A percentile compares a stretch with the other conserved stretches of the same genome.
Evolutionary conservation across 2,797 vertebrate genomes (phyloP).

Genomic region (Oophaga sylvatica): DNA sequence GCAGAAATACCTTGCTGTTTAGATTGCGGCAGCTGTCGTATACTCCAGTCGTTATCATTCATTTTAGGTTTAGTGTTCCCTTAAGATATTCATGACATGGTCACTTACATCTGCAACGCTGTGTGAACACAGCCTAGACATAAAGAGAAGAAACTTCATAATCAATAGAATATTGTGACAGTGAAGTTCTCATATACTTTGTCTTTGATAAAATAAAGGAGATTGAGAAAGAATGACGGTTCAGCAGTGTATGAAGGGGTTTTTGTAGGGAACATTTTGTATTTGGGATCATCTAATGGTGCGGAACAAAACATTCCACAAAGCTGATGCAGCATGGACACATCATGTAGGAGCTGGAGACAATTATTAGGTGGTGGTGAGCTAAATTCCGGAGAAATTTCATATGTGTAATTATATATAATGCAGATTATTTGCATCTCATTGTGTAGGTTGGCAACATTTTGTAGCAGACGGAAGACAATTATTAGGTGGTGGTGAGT

Average conservation of each 20-base stretch:
- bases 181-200: background rate
- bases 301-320: slow-evolving; percentile 18
- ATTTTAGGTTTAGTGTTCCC: no score
- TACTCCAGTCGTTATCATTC: no score
- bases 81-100: no score
- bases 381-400: background rate
- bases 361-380: background rate
- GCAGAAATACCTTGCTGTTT: no score
- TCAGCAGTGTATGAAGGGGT: background rate
- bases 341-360: background rate
- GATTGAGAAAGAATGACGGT: background rate
- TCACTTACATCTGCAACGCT: no score
- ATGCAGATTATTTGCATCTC: background rate
- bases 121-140: no score
- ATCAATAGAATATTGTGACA: background rate
- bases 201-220: background rate
- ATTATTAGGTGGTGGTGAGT: no score
- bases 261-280: background rate
- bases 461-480: no score
- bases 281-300: background rate
- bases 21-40: no score
- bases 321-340: slow-evolving; percentile 2
- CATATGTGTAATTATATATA: background rate
- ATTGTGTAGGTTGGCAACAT: background rate
- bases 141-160: no score